Evolutionary conservation across 2,888 invertebrate species (phyloP), one percentile per base, ranked within the genome.

Genomic region (Schizotus pectinicornis): DNA sequence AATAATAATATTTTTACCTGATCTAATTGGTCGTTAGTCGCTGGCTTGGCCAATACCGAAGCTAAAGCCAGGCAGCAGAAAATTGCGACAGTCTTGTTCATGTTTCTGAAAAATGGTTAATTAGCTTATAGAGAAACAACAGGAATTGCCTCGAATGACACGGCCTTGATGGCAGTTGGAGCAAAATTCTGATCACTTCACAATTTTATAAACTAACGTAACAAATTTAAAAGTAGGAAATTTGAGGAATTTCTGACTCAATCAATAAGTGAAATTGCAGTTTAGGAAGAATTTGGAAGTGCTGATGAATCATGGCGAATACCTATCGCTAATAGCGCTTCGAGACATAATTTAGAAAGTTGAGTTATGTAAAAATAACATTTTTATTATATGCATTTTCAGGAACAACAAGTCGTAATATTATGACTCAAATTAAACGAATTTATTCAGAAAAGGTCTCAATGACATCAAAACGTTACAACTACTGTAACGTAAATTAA

Each of bases 1-100:
- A 38, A 38, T 56, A 11, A 35, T 38, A 50, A 42, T 59, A 13
- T 33, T 65, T n/a, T 67, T 56, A 75, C 74, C 69, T 74, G 73
- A 63, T 74, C 74, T 41, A 74, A 63, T 59, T 71, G 71, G 39
- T 73, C 72, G 34, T 74, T 72, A 52, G 59, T 71, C 8, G 73
- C 70, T 14, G 73, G 75, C 39, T 61, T 59, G n/a, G 68, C 68
- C 6, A 59, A 42, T 11, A 53, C 51, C 11, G 54, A 7, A 6
- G 45, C 33, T 5, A 39, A 41, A 11, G 36, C 35, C 8, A 54
- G 36, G 13, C 55, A 46, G 33, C 34, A 38, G 12, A 59, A 42
- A 33, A 64, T 37, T 38, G 41, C 39, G 11, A 50, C 14, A 31
- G 43, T 50, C 31, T 31, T 41, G 1, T n/a, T 13, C 37, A 13